A percentile compares a stretch with the other conserved stretches of the same genome.
These are phyloP conservation scores for Anas bernieri DNA, from an alignment of 2,797 vertebrate species.

Conservation along the genomic window DNA sequence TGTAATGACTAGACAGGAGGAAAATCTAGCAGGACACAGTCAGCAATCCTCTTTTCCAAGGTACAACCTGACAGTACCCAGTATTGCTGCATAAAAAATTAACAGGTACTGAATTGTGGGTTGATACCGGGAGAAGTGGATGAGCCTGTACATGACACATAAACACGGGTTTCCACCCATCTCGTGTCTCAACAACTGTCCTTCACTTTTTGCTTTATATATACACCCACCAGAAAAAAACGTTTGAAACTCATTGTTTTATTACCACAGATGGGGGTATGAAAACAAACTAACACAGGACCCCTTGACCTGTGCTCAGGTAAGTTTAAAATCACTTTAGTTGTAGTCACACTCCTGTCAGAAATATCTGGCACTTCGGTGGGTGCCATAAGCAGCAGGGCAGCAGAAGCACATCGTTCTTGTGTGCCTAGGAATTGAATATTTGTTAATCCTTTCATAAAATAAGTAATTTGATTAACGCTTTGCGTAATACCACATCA, in stretches of 20 bases:
- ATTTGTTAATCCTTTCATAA: not conserved
- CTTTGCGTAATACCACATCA: not conserved
- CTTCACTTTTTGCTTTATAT: not conserved
- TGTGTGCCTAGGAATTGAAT: not conserved
- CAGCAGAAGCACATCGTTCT: not conserved
- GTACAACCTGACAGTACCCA: not conserved
- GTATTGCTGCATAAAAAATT: rapidly evolving
- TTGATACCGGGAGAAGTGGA: not conserved
- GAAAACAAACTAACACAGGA: not conserved
- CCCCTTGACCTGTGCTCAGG: not conserved
- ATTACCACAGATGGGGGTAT: not conserved
- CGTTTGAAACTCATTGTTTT: not conserved
- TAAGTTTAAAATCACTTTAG: not conserved
- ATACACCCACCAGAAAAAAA: not conserved
- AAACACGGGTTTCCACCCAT: not conserved
- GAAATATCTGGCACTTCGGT: not conserved
- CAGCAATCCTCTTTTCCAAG: not conserved
- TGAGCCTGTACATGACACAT: not conserved
- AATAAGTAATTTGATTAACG: not conserved
- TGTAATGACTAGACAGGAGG: not conserved
- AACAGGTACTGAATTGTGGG: not conserved
- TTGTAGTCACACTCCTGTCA: not conserved
- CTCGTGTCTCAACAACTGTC: not conserved
- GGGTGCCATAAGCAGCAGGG: not conserved
- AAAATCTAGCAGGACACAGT: not conserved